phyloP scores from a whole-genome alignment of 1,140 invertebrate genomes.

The Achatina immaculata region DNA sequence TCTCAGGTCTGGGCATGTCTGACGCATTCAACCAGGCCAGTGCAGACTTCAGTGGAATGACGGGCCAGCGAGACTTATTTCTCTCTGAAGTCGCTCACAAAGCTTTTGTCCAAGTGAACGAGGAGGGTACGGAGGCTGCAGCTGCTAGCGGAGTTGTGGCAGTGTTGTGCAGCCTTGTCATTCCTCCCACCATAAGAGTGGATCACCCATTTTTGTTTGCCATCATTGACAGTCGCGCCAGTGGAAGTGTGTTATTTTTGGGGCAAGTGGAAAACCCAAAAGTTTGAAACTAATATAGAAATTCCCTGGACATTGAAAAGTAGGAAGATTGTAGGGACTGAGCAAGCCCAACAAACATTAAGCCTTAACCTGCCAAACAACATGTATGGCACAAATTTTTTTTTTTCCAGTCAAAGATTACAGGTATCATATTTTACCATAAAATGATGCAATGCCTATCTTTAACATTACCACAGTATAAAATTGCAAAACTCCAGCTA shows the following conservation, averaged over 20 bases:
- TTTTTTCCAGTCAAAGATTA: no score
- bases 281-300: no score
- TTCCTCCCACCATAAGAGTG: constrained; percentile 75
- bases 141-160: constrained; percentile 73
- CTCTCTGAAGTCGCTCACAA: constrained; percentile 71
- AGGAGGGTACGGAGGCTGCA: constrained; percentile 71
- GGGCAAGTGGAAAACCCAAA: constrained; percentile 53
- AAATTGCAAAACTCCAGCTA: no score
- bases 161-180: no score
- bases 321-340: no score
- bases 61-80: constrained; percentile 45
- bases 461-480: no score
- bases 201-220: constrained; percentile 85
- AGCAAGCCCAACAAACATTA: no score
- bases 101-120: constrained; percentile 75
- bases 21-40: constrained; percentile 42
- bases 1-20: constrained; percentile 64
- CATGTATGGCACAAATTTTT: no score
- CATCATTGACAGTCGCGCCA: constrained; percentile 75
- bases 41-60: constrained; percentile 59
- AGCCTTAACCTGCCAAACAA: no score
- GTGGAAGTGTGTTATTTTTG: constrained; percentile 61
- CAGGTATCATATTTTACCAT: no score
- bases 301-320: no score
- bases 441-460: no score